These are phyloP conservation scores for Drosophila nigricruria DNA, from an alignment of 2,888 invertebrate species.

Conservation along the genomic window DNA sequence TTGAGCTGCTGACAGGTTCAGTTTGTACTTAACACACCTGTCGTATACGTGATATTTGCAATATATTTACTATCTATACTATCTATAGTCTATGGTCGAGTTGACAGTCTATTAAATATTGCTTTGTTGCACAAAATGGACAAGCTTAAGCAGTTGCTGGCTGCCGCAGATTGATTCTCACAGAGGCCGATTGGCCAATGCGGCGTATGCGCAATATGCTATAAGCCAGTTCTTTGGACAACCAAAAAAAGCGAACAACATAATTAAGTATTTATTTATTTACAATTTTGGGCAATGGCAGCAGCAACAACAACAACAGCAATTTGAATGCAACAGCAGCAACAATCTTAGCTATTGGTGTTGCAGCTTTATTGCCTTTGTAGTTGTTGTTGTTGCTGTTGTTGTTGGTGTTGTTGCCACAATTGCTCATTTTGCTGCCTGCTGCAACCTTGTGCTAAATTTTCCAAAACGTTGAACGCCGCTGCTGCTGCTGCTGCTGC, in stretches of 20 bases:
- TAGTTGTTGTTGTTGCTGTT: constrained; percentile 67
- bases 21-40: constrained; percentile 11
- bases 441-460: constrained; percentile 81
- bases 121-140: constrained; percentile 10
- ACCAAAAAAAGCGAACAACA: constrained; percentile 76
- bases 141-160: constrained; percentile 15
- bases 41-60: constrained; percentile 27
- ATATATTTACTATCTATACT: neutral
- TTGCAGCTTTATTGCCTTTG: constrained; percentile 58
- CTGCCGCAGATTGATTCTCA: constrained; percentile 43
- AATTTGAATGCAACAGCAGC: constrained; percentile 64
- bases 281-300: constrained; percentile 77
- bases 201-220: constrained; percentile 73
- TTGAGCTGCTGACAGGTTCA: constrained; percentile 38
- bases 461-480: constrained; percentile 80
- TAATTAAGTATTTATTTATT: constrained; percentile 82
- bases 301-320: constrained; percentile 39
- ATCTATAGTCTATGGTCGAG: neutral
- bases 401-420: constrained; percentile 66
- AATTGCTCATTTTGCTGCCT: constrained; percentile 78
- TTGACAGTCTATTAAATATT: constrained; percentile 25
- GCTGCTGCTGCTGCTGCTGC: constrained; percentile 54
- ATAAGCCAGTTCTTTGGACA: constrained; percentile 66
- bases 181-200: constrained; percentile 45
- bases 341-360: constrained; percentile 58